Conservation (phyloP, 2,888 invertebrate species). For the Pinctada fucata region DNA sequence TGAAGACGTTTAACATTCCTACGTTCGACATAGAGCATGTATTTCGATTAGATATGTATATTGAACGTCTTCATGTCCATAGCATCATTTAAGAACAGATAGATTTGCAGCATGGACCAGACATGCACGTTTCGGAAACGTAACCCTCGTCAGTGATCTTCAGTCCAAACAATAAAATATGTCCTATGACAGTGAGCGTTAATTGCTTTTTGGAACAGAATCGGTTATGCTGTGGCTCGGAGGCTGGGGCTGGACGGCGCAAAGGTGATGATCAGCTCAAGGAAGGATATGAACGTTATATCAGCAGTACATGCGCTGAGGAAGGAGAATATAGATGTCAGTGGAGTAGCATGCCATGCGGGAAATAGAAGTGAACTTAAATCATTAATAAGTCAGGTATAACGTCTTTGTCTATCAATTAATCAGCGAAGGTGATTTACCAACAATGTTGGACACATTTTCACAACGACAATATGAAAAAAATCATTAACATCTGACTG, state of each 20-base stretch:
- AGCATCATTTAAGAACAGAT: too few relatives aligned
- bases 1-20: too few relatives aligned
- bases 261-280: constrained; percentile 92
- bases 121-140: too few relatives aligned
- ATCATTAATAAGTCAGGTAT: constrained; percentile 84
- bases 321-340: constrained; percentile 82
- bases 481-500: too few relatives aligned
- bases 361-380: constrained; percentile 87
- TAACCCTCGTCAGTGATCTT: too few relatives aligned
- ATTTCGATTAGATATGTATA: too few relatives aligned
- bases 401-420: neutral
- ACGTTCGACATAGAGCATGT: too few relatives aligned
- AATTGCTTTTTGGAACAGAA: constrained; percentile 77
- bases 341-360: constrained; percentile 93
- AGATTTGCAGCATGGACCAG: too few relatives aligned
- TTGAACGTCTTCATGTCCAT: too few relatives aligned
- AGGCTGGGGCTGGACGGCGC: constrained; percentile 93
- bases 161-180: too few relatives aligned
- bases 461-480: neutral
- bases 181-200: too few relatives aligned
- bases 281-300: constrained; percentile 91
- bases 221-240: constrained; percentile 93
- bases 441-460: neutral
- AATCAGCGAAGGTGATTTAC: neutral
- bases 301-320: constrained; percentile 85